Base-by-base conservation (phyloP, 2,888 invertebrate genomes). In the Agrenia bidenticulata region DNA sequence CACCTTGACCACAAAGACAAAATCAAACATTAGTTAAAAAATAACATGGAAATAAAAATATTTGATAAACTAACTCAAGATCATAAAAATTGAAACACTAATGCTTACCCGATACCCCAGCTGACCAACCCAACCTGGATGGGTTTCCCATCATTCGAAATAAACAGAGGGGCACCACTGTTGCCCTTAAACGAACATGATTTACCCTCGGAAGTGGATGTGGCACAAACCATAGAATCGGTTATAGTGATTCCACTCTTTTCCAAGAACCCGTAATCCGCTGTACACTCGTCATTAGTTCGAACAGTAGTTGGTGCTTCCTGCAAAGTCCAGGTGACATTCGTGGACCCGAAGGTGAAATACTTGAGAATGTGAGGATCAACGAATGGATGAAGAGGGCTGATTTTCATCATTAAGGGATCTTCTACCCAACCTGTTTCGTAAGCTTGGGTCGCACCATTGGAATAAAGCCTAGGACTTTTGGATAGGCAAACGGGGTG, bases 151-250 rank as follows among this genome's bases (percentile, higher is more conserved):
- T 65, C 61, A 26, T 54, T 64, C 17, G 63, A 7, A 9, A 70
- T 41, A 41, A 70, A 65, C 2, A 70, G 45, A 1, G 70, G 70
- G 1, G 70, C 67, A 1, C 70, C 70, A 39, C 53, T 53, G 51
- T 70, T 70, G 9, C 70, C 70, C 26, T 64, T 63, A 49, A 70
- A 70, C 0, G 61, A 59, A 51, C 70, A 94, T 24, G 92, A 93
- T 81, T 93, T 93, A 82, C 86, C 89, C 66, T 87, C 86, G 13
- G 88, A 88, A 80, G 86, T 86, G n/a, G 67, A 61, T 0, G 93
- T 93, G 45, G 94, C 93, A 79, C 93, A 94, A 4, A 94, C 81
- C 87, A 93, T 92, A 77, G 90, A 89, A 11, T 90, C 89, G 1
- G 91, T 89, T 19, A 70, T 67, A 27, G 41, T 24, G 66, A 94